phyloP scores from a whole-genome alignment of 53 echinoderm and acorn worm species.

The Mesocentrotus franciscanus region DNA sequence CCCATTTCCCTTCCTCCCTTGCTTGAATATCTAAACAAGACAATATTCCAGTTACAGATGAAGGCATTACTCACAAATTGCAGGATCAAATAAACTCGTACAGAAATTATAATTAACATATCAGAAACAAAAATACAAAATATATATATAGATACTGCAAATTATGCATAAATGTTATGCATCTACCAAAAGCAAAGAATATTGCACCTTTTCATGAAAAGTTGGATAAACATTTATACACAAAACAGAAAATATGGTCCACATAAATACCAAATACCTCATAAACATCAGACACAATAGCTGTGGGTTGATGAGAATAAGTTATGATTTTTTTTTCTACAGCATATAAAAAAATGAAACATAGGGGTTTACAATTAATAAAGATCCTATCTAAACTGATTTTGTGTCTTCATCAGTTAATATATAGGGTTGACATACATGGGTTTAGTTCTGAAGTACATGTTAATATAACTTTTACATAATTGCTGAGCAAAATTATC shows the following conservation, averaged over 20 bases:
- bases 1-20: not conserved
- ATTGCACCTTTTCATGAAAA: constrained; percentile 56
- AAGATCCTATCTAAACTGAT: not conserved
- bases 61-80: not conserved
- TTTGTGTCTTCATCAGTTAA: no score
- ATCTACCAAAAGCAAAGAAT: constrained; percentile 54
- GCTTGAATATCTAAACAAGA: no score
- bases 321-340: not conserved
- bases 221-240: constrained; percentile 23
- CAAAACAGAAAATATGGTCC: constrained; percentile 7
- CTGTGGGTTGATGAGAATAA: not conserved
- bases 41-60: not conserved
- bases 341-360: not conserved
- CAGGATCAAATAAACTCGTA: constrained; percentile 49
- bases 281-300: not conserved
- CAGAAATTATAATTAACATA: constrained; percentile 47
- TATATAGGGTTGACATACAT: not conserved
- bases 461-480: not conserved
- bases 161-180: constrained; percentile 55
- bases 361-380: not conserved
- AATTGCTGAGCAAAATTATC: not conserved
- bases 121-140: constrained; percentile 41
- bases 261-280: constrained; percentile 16
- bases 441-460: not conserved
- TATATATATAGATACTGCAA: constrained; percentile 48